A percentile compares a stretch with the other conserved stretches of the same genome.
Evolutionary conservation across 1,140 invertebrate genomes (phyloP).

Genomic region (Teleogryllus occipitalis): DNA sequence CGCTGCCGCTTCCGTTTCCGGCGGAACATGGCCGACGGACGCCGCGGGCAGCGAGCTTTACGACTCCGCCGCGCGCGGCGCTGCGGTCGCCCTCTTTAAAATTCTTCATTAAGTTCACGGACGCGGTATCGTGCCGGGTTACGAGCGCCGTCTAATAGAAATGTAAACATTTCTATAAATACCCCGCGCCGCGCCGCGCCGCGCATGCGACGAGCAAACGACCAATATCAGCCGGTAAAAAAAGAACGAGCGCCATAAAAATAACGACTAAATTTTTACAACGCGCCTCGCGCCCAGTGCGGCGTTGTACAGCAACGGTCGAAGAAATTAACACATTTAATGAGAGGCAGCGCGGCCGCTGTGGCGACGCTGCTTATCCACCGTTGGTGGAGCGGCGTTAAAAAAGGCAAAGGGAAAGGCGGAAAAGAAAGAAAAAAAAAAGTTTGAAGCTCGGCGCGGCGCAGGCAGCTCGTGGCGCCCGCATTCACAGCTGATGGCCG

Average conservation of each 20-base stretch:
- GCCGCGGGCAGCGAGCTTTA: neutral
- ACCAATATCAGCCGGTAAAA: neutral
- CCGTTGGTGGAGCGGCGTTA: too few relatives aligned
- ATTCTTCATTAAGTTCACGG: neutral
- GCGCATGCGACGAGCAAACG: neutral
- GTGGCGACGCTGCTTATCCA: too few relatives aligned
- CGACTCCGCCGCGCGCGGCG: neutral
- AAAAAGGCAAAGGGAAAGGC: too few relatives aligned
- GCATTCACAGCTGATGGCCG: too few relatives aligned
- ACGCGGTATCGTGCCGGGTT: neutral
- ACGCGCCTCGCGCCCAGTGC: neutral
- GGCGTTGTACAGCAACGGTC: neutral
- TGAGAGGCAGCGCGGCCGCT: neutral
- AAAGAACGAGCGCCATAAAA: neutral
- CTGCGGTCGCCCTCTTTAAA: neutral
- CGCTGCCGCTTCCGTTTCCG: too few relatives aligned
- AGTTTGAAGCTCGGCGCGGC: too few relatives aligned
- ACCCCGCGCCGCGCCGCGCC: neutral
- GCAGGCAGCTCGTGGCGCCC: too few relatives aligned
- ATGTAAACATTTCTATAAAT: constrained; percentile 6
- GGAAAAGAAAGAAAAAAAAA: too few relatives aligned
- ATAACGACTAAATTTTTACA: constrained; percentile 1
- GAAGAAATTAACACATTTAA: constrained; percentile 2
- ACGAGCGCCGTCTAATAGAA: neutral
- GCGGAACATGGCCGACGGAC: neutral